A percentile compares a stretch with the other conserved stretches of the same genome.
phyloP scores from a whole-genome alignment of 1,140 invertebrate genomes.

The Melitaea cinxia region DNA sequence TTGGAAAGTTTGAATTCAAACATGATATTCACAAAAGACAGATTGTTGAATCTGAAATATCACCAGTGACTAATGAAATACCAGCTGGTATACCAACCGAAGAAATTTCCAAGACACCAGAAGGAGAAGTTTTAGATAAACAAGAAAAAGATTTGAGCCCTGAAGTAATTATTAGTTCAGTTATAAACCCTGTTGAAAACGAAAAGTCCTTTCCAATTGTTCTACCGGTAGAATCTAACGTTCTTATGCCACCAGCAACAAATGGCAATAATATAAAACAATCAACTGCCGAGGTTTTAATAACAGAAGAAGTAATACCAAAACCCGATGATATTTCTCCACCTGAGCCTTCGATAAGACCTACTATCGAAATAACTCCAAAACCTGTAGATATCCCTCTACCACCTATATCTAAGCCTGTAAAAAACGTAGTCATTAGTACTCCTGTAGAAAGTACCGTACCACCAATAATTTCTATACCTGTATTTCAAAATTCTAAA shows the following conservation, averaged over 20 bases:
- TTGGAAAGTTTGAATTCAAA: conserved; percentile 54
- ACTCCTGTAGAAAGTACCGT: conserved; percentile 30
- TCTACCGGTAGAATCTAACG: conserved; percentile 24
- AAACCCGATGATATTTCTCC: conserved; percentile 20
- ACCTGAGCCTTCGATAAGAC: conserved; percentile 11
- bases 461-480: conserved; percentile 13
- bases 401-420: conserved; percentile 6
- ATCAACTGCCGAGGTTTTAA: conserved; percentile 2
- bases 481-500: conserved; percentile 19
- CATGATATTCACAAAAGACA: conserved; percentile 48
- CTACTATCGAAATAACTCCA: conserved; percentile 31
- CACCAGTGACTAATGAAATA: conserved; percentile 29
- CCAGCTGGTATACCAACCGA: conserved; percentile 13
- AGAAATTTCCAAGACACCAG: conserved; percentile 21
- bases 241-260: conserved; percentile 10
- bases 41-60: conserved; percentile 22
- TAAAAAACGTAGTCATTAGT: conserved; percentile 18
- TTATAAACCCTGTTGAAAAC: conserved; percentile 28
- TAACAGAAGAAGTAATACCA: conserved; percentile 18
- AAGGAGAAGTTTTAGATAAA: conserved; percentile 3
- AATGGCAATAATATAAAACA: conserved; percentile 5
- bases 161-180: conserved; percentile 36
- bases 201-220: conserved; percentile 12
- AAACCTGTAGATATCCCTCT: conserved; percentile 27
- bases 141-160: conserved; percentile 22